Conservation (phyloP, 1,140 invertebrate genomes). For the Mizuhopecten yessoensis region DNA sequence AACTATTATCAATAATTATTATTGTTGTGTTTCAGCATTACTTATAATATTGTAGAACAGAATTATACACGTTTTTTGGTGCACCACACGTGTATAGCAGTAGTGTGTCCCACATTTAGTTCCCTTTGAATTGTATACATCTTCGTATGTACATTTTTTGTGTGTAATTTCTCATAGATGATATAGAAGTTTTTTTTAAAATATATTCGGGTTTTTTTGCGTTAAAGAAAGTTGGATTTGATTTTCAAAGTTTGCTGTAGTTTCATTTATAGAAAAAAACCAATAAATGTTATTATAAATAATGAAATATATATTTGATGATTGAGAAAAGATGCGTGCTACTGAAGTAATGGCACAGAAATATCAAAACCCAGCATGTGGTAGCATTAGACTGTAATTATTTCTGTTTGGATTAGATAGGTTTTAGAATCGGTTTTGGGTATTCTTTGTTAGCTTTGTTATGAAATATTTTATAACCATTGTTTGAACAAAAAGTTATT, state of each 20-base stretch:
- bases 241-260: constrained; percentile 8
- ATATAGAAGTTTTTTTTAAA: background rate
- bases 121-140: background rate
- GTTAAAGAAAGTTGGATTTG: background rate
- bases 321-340: background rate
- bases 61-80: background rate
- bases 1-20: background rate
- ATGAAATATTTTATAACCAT: background rate
- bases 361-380: background rate
- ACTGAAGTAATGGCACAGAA: background rate
- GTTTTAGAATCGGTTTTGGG: background rate
- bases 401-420: background rate
- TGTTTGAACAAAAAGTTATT: background rate
- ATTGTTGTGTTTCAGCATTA: constrained; percentile 20
- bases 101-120: background rate
- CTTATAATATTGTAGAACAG: background rate
- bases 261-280: background rate
- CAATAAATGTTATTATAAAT: background rate
- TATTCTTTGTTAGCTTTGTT: background rate
- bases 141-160: background rate
- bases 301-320: constrained; percentile 12
- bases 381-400: background rate
- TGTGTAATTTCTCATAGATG: background rate
- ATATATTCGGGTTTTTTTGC: background rate
- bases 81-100: background rate